Conservation (phyloP, 2,797 vertebrate genomes). For the Epinephelus malabaricus region DNA sequence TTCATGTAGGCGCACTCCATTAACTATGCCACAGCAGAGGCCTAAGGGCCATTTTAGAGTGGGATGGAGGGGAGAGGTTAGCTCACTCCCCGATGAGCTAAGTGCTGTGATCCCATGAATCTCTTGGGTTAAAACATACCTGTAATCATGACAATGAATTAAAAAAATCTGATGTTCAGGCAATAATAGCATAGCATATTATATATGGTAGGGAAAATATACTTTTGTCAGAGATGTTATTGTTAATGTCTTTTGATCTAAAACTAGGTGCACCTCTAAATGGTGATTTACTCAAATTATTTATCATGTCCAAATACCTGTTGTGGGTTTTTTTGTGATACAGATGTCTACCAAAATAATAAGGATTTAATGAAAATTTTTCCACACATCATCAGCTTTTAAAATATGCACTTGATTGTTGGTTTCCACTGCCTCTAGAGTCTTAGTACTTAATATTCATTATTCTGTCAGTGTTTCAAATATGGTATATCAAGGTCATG, state of each 20-base stretch:
- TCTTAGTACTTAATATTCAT: background rate
- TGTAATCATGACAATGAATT: conserved; percentile 56
- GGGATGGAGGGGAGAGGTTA: conserved; percentile 71
- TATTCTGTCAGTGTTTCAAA: conserved; percentile 10
- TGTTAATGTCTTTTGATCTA: background rate
- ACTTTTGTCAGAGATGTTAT: background rate
- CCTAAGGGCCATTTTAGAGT: conserved; percentile 73
- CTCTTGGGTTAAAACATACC: conserved; percentile 58
- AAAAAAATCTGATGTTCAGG: conserved; percentile 16
- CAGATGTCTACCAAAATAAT: background rate
- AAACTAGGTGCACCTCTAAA: background rate
- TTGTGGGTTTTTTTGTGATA: background rate
- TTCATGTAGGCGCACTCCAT: conserved; percentile 80
- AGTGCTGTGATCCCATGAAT: conserved; percentile 69
- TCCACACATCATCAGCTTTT: background rate
- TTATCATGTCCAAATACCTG: background rate
- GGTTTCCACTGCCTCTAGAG: background rate
- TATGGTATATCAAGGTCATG: conserved; percentile 4
- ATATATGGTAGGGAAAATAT: conserved; percentile 4
- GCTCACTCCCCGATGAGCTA: conserved; percentile 66
- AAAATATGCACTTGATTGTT: background rate
- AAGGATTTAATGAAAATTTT: background rate
- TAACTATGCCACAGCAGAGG: conserved; percentile 74
- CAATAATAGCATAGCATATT: conserved; percentile 11
- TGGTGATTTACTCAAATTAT: background rate